These are phyloP conservation scores for Thereva unica DNA, from an alignment of 2,888 invertebrate genomes.

Conservation along the genomic window DNA sequence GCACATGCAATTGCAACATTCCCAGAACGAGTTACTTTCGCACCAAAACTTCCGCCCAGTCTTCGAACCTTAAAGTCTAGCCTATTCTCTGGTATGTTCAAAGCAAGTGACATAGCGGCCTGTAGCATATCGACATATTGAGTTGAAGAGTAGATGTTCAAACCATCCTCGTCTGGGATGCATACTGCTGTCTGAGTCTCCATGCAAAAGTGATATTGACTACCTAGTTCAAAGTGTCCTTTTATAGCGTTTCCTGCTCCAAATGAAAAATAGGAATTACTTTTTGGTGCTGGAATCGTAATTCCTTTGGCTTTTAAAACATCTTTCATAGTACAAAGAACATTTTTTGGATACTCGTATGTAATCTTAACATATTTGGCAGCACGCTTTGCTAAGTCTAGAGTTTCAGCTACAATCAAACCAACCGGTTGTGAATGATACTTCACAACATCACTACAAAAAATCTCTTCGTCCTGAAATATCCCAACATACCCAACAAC, in stretches of 20 bases:
- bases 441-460: constrained; percentile 52
- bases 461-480: constrained; percentile 56
- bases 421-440: constrained; percentile 70
- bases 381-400: constrained; percentile 64
- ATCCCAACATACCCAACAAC: constrained; percentile 43
- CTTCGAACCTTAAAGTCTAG: constrained; percentile 57
- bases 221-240: constrained; percentile 61
- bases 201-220: constrained; percentile 73
- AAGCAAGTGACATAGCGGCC: constrained; percentile 60
- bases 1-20: constrained; percentile 69
- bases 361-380: constrained; percentile 62
- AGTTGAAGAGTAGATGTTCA: constrained; percentile 65
- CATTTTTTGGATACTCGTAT: constrained; percentile 50
- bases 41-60: constrained; percentile 76
- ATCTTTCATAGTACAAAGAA: constrained; percentile 24
- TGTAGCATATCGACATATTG: constrained; percentile 66
- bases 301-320: not conserved
- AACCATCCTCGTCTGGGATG: constrained; percentile 68
- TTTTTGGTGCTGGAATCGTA: too few species aligned
- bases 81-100: constrained; percentile 61
- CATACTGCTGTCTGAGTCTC: constrained; percentile 68
- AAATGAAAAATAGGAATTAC: too few species aligned
- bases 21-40: too few species aligned
- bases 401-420: constrained; percentile 66
- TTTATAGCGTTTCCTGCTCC: constrained; percentile 51